phyloP scores from a whole-genome alignment of 2,113 vertebrate species.

The Sturnus vulgaris region DNA sequence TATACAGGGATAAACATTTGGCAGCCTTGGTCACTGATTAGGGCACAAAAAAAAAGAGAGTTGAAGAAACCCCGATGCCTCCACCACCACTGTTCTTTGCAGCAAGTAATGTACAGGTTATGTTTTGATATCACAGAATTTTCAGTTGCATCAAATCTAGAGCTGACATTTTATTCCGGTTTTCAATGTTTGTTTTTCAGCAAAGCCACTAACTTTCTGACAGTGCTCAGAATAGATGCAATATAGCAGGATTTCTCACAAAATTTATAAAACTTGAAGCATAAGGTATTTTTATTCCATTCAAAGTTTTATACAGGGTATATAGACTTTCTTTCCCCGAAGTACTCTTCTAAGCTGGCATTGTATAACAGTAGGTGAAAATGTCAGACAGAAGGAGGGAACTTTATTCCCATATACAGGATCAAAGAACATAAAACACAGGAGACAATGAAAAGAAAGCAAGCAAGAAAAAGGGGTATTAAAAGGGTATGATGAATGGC shows the following conservation, averaged over 20 bases:
- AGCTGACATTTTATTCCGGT: background rate
- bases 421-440: constrained; percentile 64
- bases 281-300: constrained; percentile 25
- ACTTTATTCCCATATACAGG: constrained; percentile 51
- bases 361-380: constrained; percentile 57
- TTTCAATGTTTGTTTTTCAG: constrained; percentile 2
- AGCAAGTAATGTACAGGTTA: background rate
- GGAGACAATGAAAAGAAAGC: constrained; percentile 66
- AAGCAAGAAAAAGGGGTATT: constrained; percentile 58
- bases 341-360: constrained; percentile 46
- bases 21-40: background rate
- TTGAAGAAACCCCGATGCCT: background rate
- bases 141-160: background rate
- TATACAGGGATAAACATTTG: background rate
- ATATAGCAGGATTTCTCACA: background rate
- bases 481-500: constrained; percentile 66
- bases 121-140: background rate
- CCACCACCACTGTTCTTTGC: background rate
- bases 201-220: background rate
- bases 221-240: background rate
- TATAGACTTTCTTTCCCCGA: constrained; percentile 5
- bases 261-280: background rate
- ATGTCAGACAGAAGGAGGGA: constrained; percentile 57
- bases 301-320: constrained; percentile 15
- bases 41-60: background rate